Base-by-base conservation (phyloP, 2,797 vertebrate species). In the Cossypha dichroa region DNA sequence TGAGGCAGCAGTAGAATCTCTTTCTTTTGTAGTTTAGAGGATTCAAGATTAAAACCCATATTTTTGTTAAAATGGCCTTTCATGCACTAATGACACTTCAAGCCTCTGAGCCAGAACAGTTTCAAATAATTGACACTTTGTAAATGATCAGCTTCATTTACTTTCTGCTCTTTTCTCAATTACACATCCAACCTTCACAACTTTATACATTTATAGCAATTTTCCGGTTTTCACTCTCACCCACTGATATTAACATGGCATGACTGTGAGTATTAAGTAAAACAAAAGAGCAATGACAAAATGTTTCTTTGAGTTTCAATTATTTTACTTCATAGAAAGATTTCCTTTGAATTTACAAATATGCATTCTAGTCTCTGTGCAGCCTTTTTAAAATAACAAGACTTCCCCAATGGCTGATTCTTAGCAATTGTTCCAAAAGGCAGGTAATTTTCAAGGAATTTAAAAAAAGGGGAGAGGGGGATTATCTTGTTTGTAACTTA, bases 111-210 rank as follows among this genome's bases (percentile, higher is more conserved):
- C 28, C 89, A 83, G 48, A 75, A 58, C 14, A 58, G 40, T 92
- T 75, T 78, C 54, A 68, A 90, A n/a, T 87, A 89, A 93, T 41
- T 79, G 81, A 80, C 45, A 76, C 46, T 89, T 89, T 67, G 54
- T 91, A 78, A 94, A 74, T 23, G 45, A 90, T 74, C 63, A 70
- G 90, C 68, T 83, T 94, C 64, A 80, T 89, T 96, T 91, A 49
- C 75, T 85, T 83, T 83, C 60, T 60, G n/a, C 34, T 52, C n/a
- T 51, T 52, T 89, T 78, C 56, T 52, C 68, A 56, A 3, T 76
- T 58, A 82, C 36, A 90, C 16, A 85, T 45, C 36, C 64, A 54
- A 29, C 54, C n/a, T 70, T 80, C 56, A 34, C 29, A 82, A 66
- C 29, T 87, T 87, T 16, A 38, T 38, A 58, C 29, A 22, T 82